A percentile compares a stretch with the other conserved stretches of the same genome.
phyloP scores from a whole-genome alignment of 2,797 vertebrate genomes.

The Phalloptychus januarius region DNA sequence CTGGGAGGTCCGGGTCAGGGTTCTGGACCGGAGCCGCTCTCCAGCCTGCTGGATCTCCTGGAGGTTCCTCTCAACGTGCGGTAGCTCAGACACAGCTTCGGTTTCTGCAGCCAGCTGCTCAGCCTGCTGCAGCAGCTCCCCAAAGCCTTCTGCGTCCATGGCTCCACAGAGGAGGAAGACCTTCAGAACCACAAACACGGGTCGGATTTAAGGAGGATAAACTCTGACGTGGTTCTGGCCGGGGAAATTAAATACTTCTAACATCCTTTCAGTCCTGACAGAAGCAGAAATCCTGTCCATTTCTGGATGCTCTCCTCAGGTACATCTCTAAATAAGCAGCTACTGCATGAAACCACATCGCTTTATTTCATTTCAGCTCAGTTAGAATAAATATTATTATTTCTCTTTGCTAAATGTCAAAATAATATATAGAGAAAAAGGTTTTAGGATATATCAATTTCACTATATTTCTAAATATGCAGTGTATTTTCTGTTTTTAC shows the following conservation, averaged over 20 bases:
- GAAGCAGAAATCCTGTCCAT: too few species aligned
- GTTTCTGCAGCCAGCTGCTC: slow-evolving; percentile 98
- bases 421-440: background rate
- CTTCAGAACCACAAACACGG: background rate
- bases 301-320: too few species aligned
- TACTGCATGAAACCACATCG: background rate
- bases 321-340: too few species aligned
- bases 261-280: too few species aligned
- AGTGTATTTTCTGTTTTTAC: too few species aligned
- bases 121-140: slow-evolving; percentile 96
- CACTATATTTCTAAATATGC: background rate
- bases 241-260: background rate
- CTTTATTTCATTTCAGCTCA: too few species aligned
- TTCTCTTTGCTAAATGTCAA: background rate
- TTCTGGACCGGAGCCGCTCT: slow-evolving; percentile 93
- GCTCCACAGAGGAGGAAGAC: slow-evolving; percentile 5
- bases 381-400: background rate
- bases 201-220: background rate
- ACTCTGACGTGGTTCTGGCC: background rate
- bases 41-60: slow-evolving; percentile 97
- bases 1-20: slow-evolving; percentile 93
- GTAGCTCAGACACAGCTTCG: slow-evolving; percentile 94
- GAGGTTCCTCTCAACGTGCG: slow-evolving; percentile 94
- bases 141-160: slow-evolving; percentile 96
- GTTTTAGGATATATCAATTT: background rate